Evolutionary conservation across 2,888 invertebrate genomes (phyloP).

Genomic region (Pammene aurita): DNA sequence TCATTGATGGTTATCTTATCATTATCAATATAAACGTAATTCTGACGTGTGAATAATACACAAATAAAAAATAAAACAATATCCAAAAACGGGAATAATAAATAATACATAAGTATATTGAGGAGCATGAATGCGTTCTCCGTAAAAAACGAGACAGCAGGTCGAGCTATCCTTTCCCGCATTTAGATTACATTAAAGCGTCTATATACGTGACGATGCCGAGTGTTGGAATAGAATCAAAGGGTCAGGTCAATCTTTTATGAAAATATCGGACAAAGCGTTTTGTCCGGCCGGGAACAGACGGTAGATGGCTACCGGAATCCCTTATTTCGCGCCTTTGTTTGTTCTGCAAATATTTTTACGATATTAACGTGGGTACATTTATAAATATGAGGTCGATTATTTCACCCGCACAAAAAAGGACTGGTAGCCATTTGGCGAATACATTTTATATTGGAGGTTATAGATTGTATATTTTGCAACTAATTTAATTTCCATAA

Average conservation of each 20-base stretch:
- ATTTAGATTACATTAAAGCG: neutral
- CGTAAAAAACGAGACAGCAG: neutral
- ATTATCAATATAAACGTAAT: too few species aligned
- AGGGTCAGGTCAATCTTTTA: slow-evolving; percentile 38
- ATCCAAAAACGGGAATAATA: too few species aligned
- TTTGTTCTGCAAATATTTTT: neutral
- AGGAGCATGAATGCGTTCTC: too few species aligned
- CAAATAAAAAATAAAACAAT: too few species aligned
- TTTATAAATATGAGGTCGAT: neutral
- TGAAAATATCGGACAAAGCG: slow-evolving; percentile 32
- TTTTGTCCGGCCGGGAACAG: slow-evolving; percentile 20
- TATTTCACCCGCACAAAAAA: too few species aligned
- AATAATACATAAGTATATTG: too few species aligned
- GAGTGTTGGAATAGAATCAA: slow-evolving; percentile 23
- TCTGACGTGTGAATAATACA: too few species aligned
- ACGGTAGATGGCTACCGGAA: slow-evolving; percentile 18
- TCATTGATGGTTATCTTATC: too few species aligned
- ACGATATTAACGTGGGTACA: neutral
- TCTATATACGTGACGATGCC: slow-evolving; percentile 15
- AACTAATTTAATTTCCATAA: too few species aligned
- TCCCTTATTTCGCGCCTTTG: slow-evolving; percentile 6
- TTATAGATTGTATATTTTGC: too few species aligned
- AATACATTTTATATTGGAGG: too few species aligned
- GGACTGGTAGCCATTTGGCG: too few species aligned
- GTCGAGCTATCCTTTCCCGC: neutral